Base-by-base conservation (phyloP, 2,888 invertebrate genomes). In the Ichneumoninae sp. region DNA sequence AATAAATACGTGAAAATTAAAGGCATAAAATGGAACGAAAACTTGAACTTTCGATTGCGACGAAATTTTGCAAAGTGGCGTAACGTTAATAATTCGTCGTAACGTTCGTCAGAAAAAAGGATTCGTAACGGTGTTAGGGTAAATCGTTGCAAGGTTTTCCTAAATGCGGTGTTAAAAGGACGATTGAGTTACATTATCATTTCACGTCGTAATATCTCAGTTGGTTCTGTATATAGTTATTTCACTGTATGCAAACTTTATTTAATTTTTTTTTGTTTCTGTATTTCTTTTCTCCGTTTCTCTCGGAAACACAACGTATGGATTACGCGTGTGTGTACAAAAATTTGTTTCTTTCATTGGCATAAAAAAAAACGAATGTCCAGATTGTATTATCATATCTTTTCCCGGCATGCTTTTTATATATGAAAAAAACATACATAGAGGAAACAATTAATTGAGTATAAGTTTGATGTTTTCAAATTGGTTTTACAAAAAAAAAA, bases 401-500 rank as follows among this genome's bases (percentile, higher is more conserved):
- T 95, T 95, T 95, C 95, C 94, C 95, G 95, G 95, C 95, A 95
- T 95, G 95, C 94, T 87, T 91, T 89, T 89, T 87, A 85, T 88
- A 85, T 22, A 76, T 8, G n/a, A 40, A 22, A 66, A 19, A 88
- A 87, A 83, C 87, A 86, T 87, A 89, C 87, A 86, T 83, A 85
- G 88, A 83, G 87, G 79, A 89, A 88, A 90, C 92, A 7, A 40
- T n/a, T 50, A 68, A 63, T 74, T 66, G 57, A 66, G 60, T 73
- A 65, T 30, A 74, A 75, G 30, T 57, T 57, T 83, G n/a, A 73
- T 66, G 66, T 79, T 82, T 83, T 83, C 74, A 60, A 88, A 87
- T 81, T 87, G 86, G 85, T 71, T 78, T 54, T 40, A 40, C 40
- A 63, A 79, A 81, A 74, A 47, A 81, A n/a, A 74, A 47, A 75